Conservation (phyloP, 2,797 vertebrate genomes). For the Bryconaethiops microstoma region DNA sequence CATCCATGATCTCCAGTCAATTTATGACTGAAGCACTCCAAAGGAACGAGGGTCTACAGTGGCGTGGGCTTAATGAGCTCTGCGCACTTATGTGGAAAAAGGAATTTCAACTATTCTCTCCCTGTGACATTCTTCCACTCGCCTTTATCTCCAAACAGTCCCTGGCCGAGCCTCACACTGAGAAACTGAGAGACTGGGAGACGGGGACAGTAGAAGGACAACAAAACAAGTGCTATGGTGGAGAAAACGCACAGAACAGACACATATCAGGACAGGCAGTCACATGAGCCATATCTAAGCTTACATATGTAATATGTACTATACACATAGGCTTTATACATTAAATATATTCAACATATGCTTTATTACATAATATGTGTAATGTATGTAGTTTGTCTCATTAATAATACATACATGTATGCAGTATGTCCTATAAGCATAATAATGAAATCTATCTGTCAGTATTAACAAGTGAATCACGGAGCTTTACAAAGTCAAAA, state of each 20-base stretch:
- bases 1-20: conserved; percentile 54
- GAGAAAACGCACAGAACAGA: not conserved
- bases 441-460: no score
- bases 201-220: not conserved
- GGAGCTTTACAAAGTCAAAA: no score
- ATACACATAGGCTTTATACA: no score
- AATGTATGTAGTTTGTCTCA: no score
- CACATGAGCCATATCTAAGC: no score
- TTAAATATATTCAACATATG: no score
- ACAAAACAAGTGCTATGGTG: not conserved
- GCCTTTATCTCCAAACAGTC: conserved; percentile 48
- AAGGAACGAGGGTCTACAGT: conserved; percentile 30
- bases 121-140: conserved; percentile 41
- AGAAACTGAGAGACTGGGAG: conserved; percentile 26
- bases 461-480: no score
- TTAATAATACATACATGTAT: no score
- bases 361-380: no score
- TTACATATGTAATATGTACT: no score
- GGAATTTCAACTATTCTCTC: conserved; percentile 53
- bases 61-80: conserved; percentile 42
- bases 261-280: not conserved
- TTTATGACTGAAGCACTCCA: conserved; percentile 41
- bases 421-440: no score
- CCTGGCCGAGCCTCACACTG: conserved; percentile 32
- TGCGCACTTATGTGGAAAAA: conserved; percentile 33